phyloP scores from a whole-genome alignment of 2,113 vertebrate species.

The Erythrolamprus reginae region DNA sequence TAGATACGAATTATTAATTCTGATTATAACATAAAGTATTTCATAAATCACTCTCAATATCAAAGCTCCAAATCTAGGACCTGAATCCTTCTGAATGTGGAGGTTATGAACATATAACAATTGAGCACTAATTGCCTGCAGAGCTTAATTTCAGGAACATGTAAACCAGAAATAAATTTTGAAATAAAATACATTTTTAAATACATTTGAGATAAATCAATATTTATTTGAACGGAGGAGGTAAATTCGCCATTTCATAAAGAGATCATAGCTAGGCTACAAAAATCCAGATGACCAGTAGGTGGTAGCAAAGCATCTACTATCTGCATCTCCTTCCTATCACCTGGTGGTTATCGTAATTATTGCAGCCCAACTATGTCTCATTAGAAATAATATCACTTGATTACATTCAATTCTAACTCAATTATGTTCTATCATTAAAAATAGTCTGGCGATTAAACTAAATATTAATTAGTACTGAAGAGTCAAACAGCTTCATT shows the following conservation, averaged over 20 bases:
- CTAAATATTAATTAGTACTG: slow-evolving; percentile 6
- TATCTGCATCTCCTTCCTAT: not conserved
- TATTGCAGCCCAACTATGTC: not conserved
- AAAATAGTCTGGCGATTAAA: slow-evolving; percentile 6
- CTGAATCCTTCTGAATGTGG: not conserved
- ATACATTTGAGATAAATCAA: not conserved
- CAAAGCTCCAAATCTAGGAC: not conserved
- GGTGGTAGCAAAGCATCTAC: not conserved
- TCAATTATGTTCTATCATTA: not conserved
- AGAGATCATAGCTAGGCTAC: not conserved
- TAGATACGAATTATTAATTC: not conserved
- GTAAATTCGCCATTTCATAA: not conserved
- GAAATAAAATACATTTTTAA: not conserved
- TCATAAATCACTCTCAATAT: not conserved
- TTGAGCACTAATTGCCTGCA: not conserved
- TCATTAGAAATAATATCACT: not conserved
- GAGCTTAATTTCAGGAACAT: slow-evolving; percentile 2
- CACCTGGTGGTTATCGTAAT: not conserved
- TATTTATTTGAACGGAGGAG: not conserved
- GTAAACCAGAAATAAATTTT: not conserved
- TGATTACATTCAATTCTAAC: not conserved
- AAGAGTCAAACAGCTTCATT: slow-evolving; percentile 12
- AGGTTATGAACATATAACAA: not conserved
- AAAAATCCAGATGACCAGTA: not conserved
- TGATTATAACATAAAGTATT: not conserved